phyloP scores from a whole-genome alignment of 2,888 invertebrate species.

The Chesias legatella region DNA sequence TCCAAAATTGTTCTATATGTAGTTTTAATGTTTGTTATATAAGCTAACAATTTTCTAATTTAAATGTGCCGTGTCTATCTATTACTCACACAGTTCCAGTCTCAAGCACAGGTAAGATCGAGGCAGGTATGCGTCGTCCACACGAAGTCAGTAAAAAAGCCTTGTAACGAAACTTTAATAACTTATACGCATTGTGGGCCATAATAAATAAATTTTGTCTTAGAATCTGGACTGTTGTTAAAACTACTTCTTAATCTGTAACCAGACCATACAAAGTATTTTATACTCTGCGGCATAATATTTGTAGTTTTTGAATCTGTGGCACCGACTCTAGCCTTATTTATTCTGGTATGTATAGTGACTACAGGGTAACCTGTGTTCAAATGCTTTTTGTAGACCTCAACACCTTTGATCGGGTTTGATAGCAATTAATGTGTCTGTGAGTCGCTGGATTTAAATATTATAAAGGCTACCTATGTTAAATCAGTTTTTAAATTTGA shows the following conservation, averaged over 20 bases:
- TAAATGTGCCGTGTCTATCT: conserved; percentile 37
- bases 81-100: conserved; percentile 36
- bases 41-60: no score
- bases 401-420: conserved; percentile 8
- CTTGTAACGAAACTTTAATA: conserved; percentile 69
- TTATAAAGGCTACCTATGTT: neutral
- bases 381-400: conserved; percentile 2
- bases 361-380: no score
- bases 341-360: no score
- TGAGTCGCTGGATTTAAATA: neutral
- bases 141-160: conserved; percentile 49
- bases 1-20: no score
- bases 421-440: conserved; percentile 9
- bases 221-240: conserved; percentile 8
- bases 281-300: neutral
- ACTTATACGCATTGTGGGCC: conserved; percentile 52
- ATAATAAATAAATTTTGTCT: conserved; percentile 38
- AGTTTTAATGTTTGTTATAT: no score
- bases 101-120: conserved; percentile 67
- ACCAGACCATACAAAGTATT: neutral
- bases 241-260: neutral
- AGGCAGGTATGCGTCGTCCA: conserved; percentile 64
- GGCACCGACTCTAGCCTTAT: no score
- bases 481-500: no score
- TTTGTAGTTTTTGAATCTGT: no score